Base-by-base conservation (phyloP, 2,888 invertebrate species). In the Cryptus viduatorius region DNA sequence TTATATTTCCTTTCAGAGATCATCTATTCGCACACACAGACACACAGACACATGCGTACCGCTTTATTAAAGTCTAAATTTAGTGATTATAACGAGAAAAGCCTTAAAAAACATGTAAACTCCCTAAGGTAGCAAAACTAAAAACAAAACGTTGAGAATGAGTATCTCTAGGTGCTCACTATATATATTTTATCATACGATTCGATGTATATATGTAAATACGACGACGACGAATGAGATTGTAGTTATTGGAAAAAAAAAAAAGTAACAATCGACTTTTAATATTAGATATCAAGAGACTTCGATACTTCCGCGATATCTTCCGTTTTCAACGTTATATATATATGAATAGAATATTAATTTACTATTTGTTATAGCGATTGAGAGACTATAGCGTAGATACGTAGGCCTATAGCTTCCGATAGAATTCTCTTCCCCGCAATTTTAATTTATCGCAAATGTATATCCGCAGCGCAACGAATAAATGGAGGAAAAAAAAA, bases 141-240 rank as follows among this genome's bases (percentile, higher is more conserved):
- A 82, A 69, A 53, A 72, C 29, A 73, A 79, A 81, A 83, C 79
- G 82, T 84, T 84, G 82, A 86, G 56, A 76, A 76, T 76, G 76
- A 76, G 83, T 88, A 86, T 87, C 75, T 85, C 83, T 91, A 89
- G 89, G 86, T 89, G 83, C 89, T 89, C 86, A 86, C 88, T 82
- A 89, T 91, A 91, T 91, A 92, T 92, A 92, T 92, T 92, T 92
- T 92, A 92, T 91, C 92, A 92, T 89, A 90, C 89, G 84, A 87
- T 87, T 86, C 82, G 79, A 75, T 92, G 91, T 91, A 91, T 75
- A 91, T 91, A 91, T 91, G 91, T 91, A 91, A 90, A 91, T 89
- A 88, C 59, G 61, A 85, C 67, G 48, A 79, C 24, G 65, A 37
- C 48, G 14, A 42, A 75, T 31, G 31, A 61, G 31, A 61, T 61